phyloP scores from a whole-genome alignment of 35 echinoderm and acorn worm species.

The Acanthaster planci region DNA sequence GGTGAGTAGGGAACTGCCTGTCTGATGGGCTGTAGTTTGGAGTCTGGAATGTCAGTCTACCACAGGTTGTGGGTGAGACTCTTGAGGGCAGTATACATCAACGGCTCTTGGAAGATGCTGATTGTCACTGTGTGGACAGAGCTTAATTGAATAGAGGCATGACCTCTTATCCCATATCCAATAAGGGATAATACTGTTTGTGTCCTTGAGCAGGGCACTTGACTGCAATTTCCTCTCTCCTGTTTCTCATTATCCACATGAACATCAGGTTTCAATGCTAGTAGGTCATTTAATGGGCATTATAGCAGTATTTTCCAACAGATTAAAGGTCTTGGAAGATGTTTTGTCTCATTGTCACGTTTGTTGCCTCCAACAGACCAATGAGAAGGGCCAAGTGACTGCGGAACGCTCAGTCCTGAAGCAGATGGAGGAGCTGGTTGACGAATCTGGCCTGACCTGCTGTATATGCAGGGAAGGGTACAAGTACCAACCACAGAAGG shows the following conservation, averaged over 20 bases:
- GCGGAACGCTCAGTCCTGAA: conserved; percentile 75
- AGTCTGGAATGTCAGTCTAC: background rate
- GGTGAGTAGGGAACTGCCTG: conserved; percentile 50
- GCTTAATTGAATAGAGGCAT: no score
- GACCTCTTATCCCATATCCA: no score
- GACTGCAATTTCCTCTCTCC: background rate
- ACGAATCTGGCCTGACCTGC: conserved; percentile 95
- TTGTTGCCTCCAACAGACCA: conserved; percentile 66
- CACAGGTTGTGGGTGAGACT: background rate
- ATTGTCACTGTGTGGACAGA: background rate
- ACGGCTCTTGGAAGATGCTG: background rate
- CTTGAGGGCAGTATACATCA: background rate
- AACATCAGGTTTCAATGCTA: no score
- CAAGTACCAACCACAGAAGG: conserved; percentile 96
- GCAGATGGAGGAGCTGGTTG: conserved; percentile 96
- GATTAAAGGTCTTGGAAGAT: background rate
- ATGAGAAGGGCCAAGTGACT: conserved; percentile 98
- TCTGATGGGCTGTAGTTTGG: background rate
- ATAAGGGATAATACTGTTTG: background rate
- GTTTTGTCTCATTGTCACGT: background rate
- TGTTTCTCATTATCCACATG: no score
- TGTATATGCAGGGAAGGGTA: conserved; percentile 99
- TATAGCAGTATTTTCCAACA: background rate
- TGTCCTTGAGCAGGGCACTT: background rate
- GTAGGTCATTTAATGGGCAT: no score